Evolutionary conservation across 2,113 vertebrate genomes (phyloP).

Genomic region (Pimephales promelas): DNA sequence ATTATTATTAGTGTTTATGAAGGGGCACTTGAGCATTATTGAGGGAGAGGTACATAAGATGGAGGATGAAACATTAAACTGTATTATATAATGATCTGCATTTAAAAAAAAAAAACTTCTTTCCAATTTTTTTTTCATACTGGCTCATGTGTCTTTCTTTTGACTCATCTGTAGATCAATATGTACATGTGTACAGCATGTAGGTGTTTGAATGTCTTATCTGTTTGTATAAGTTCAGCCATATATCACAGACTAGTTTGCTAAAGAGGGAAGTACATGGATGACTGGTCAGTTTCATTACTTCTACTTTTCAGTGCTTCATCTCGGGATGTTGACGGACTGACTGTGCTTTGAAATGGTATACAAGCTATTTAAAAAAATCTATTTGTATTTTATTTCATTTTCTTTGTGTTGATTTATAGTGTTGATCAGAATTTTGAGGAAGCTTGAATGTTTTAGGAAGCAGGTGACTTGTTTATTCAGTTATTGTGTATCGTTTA

Average conservation of each 20-base stretch:
- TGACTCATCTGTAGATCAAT: background rate
- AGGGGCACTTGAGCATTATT: background rate
- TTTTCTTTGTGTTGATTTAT: background rate
- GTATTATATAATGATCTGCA: background rate
- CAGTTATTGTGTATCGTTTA: background rate
- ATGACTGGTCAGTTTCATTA: constrained; percentile 32
- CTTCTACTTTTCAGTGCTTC: constrained; percentile 25
- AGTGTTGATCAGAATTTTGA: background rate
- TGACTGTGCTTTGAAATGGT: constrained; percentile 37
- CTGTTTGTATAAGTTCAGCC: constrained; percentile 31
- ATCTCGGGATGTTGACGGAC: background rate
- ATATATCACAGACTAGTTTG: constrained; percentile 26
- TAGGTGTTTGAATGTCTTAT: constrained; percentile 28
- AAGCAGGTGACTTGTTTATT: background rate
- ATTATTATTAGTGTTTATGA: background rate
- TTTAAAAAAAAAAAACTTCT: background rate
- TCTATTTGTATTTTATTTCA: background rate
- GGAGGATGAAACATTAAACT: background rate
- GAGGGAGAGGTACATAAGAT: background rate
- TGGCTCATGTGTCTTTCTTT: background rate
- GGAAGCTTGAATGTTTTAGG: background rate
- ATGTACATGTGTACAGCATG: background rate
- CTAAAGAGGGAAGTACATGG: constrained; percentile 51
- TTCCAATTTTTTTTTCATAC: background rate
- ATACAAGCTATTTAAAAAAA: constrained; percentile 4